Base-by-base conservation (phyloP, 1,140 invertebrate species). In the Drosophila tani region DNA sequence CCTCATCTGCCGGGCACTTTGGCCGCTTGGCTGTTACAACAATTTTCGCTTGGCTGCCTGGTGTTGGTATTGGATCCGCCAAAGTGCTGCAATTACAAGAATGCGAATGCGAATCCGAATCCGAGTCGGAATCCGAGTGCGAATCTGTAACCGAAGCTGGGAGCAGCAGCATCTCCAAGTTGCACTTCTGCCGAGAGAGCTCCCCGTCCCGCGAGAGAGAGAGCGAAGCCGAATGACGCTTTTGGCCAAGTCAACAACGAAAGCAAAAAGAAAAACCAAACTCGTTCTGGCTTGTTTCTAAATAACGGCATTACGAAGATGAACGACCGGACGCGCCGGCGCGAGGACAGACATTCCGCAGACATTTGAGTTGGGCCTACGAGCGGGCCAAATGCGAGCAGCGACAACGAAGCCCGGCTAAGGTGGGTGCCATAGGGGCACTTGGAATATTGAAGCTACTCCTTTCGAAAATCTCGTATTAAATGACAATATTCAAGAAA, bases 301-400 rank as follows among this genome's bases (percentile, higher is more conserved):
- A 88, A 85, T 90, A 88, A 88, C 85, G 85, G 85, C 85, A 88
- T 90, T 85, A 66, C 81, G 85, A 90, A 88, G 85, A 90, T 90
- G 85, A 88, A 88, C 85, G 85, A 85, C 81, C 85, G 71, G 69
- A 86, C 65, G 70, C 29, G 68, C 46, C 53, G 66, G 56, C 75
- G 43, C 35, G 27, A 24, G 69, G 70, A 79, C 73, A 57, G 84
- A 87, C 84, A 60, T 71, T 68, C 68, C 57, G 65, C 83, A 86
- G 82, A 82, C 79, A 84, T 84, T 88, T 70, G 68, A 74, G 69
- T 78, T 71, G 73, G 79, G 77, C 81, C 73, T 77, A 80, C 70
- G 51, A 79, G 38, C 70, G 41, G 64, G 40, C 49, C 65, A 63
- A 75, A 60, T 83, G 59, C 53, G 63, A 63, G 27, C 35, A 24